These are phyloP conservation scores for Ceuthmochares aereus DNA, from an alignment of 2,113 vertebrate genomes.

Conservation along the genomic window DNA sequence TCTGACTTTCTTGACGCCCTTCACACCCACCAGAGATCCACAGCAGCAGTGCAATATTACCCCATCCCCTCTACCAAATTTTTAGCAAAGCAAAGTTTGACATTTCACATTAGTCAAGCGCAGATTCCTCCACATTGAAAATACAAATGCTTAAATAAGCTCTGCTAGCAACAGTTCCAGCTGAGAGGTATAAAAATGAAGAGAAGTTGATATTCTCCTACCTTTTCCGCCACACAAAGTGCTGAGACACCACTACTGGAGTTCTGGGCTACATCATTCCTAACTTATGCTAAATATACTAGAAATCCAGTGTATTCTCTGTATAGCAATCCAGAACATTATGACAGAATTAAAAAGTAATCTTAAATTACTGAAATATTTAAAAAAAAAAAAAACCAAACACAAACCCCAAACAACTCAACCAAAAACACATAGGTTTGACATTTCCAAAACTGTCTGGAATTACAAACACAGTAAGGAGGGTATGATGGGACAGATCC, in stretches of 20 bases:
- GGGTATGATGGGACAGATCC: neutral
- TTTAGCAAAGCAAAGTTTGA: neutral
- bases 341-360: neutral
- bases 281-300: neutral
- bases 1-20: accelerated
- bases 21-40: neutral
- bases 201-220: neutral
- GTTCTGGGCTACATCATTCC: neutral
- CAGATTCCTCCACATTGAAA: neutral
- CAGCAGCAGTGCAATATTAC: neutral
- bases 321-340: neutral
- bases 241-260: neutral
- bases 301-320: neutral
- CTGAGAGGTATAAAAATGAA: neutral
- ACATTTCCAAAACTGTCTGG: neutral
- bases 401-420: too few relatives aligned
- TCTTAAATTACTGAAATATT: neutral
- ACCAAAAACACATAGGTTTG: neutral
- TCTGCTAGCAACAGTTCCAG: neutral
- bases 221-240: neutral
- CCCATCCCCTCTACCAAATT: neutral
- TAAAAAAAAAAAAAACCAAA: neutral
- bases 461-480: neutral
- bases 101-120: neutral
- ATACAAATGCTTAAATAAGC: neutral